phyloP scores from a whole-genome alignment of 2,888 invertebrate species.

The Drosophila melanosoma region DNA sequence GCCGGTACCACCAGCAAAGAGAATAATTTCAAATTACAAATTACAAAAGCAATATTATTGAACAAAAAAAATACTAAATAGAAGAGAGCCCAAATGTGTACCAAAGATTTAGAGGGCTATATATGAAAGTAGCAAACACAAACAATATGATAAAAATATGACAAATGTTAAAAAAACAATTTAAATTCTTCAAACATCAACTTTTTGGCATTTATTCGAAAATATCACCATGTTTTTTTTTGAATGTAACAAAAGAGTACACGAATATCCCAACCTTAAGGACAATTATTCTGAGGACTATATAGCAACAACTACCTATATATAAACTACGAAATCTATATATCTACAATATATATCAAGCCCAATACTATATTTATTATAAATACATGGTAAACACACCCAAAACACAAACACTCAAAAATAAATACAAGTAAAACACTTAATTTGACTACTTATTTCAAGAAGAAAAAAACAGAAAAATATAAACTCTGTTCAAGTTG shows the following conservation, averaged over 20 bases:
- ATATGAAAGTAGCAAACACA: conserved; percentile 10
- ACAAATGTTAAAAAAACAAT: conserved; percentile 20
- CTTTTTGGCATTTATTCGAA: conserved; percentile 66
- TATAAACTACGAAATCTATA: conserved; percentile 45
- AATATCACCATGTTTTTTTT: conserved; percentile 48
- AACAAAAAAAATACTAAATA: conserved; percentile 1
- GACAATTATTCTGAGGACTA: conserved; percentile 68
- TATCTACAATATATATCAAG: conserved; percentile 30
- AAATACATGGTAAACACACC: conserved; percentile 48
- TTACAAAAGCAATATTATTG: conserved; percentile 49
- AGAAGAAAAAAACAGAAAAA: conserved; percentile 1
- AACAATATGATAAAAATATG: conserved; percentile 18
- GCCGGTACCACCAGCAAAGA: conserved; percentile 42
- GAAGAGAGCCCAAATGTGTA: conserved; percentile 30
- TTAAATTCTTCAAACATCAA: conserved; percentile 19
- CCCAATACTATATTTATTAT: conserved; percentile 42
- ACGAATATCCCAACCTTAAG: conserved; percentile 77
- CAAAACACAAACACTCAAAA: conserved; percentile 6
- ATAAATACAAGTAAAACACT: conserved; percentile 41
- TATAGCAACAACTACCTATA: conserved; percentile 60
- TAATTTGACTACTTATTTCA: conserved; percentile 67
- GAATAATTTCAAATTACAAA: conserved; percentile 15
- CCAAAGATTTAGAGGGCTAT: conserved; percentile 28
- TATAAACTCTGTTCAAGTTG: conserved; percentile 46
- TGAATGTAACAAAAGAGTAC: conserved; percentile 52